These are phyloP conservation scores for Tetranychus truncatus DNA, from an alignment of 2,888 invertebrate species.

Conservation along the genomic window DNA sequence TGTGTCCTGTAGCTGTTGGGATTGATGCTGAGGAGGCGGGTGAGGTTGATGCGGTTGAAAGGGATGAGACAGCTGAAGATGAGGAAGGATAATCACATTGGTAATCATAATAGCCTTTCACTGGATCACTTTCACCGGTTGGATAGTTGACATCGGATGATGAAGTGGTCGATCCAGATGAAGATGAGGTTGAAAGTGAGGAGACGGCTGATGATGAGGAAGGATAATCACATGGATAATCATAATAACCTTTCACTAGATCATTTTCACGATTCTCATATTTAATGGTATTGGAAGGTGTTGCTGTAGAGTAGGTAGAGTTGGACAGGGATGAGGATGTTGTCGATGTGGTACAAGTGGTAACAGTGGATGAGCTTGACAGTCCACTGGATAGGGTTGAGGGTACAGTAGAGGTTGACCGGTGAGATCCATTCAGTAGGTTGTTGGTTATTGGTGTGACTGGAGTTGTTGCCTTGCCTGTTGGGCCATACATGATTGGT, in stretches of 20 bases:
- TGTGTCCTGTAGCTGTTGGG: neutral
- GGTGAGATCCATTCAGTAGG: no score
- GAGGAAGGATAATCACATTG: neutral
- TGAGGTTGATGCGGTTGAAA: no score
- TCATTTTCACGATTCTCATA: neutral
- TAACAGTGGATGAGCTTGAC: slow-evolving; percentile 23
- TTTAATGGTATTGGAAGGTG: slow-evolving; percentile 24
- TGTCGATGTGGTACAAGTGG: neutral
- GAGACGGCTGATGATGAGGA: no score
- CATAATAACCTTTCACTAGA: neutral
- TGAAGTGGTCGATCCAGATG: no score
- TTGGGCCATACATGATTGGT: slow-evolving; percentile 15
- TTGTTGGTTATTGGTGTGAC: no score
- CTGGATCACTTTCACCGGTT: neutral
- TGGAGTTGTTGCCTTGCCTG: no score
- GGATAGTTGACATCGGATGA: no score
- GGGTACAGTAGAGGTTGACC: no score
- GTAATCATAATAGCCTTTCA: neutral
- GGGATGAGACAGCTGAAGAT: no score
- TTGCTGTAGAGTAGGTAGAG: slow-evolving; percentile 21
- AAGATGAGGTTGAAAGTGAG: no score
- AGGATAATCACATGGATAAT: neutral
- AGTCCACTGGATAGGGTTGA: slow-evolving; percentile 24
- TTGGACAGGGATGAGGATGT: neutral
- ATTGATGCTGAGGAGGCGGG: no score